A percentile compares a stretch with the other conserved stretches of the same genome.
Conservation (phyloP, 2,113 vertebrate genomes). For the Alligator sinensis region DNA sequence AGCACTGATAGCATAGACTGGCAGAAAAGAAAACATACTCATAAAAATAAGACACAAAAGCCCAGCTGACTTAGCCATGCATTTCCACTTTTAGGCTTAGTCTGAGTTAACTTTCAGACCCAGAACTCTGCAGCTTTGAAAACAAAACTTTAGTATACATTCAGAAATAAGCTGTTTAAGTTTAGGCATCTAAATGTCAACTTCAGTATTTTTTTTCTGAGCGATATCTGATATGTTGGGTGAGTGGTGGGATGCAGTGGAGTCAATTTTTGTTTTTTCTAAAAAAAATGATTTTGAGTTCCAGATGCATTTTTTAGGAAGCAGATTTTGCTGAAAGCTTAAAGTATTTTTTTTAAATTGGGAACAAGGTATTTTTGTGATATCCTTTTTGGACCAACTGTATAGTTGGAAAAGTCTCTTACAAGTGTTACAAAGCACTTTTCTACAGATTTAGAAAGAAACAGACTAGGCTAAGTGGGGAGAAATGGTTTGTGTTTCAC, state of each 20-base stretch:
- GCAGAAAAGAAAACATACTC: background rate
- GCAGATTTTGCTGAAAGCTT: background rate
- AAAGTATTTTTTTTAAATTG: background rate
- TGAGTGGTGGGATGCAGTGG: no score
- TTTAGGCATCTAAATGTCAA: background rate
- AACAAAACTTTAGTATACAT: background rate
- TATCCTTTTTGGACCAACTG: no score
- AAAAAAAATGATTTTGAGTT: background rate
- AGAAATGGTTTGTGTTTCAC: no score
- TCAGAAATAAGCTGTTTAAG: background rate
- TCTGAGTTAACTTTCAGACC: background rate
- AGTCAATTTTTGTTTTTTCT: background rate
- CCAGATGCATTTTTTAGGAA: background rate
- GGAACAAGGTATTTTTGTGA: background rate
- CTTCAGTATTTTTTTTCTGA: no score
- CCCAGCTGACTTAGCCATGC: no score
- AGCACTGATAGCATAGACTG: background rate
- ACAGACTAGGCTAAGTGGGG: no score
- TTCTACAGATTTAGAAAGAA: no score
- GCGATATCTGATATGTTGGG: no score
- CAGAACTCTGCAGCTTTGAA: background rate
- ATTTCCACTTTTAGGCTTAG: no score
- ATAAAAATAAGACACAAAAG: background rate
- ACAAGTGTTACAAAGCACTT: no score
- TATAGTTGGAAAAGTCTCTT: no score